Evolutionary conservation across 2,888 invertebrate genomes (phyloP).

Genomic region (Lasioglossum leucozonium): DNA sequence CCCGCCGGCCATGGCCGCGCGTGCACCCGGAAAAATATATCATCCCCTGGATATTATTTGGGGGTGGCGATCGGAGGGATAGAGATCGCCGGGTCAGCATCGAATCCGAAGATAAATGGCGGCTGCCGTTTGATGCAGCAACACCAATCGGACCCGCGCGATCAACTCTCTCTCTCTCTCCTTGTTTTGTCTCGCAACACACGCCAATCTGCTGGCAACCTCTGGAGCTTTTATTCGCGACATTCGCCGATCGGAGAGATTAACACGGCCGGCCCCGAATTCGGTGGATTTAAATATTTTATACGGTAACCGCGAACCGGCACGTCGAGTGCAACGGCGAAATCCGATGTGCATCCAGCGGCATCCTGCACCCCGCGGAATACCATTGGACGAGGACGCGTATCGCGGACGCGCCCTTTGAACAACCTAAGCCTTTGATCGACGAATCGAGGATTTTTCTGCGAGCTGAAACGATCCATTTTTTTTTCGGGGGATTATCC

Average conservation of each 20-base stretch:
- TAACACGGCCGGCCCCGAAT: conserved; percentile 23
- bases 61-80: neutral
- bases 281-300: conserved; percentile 46
- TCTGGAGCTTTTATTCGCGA: conserved; percentile 48
- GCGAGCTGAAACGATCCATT: conserved; percentile 11
- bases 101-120: conserved; percentile 46
- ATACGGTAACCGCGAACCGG: conserved; percentile 12
- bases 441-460: conserved; percentile 17
- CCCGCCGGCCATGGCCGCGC: neutral
- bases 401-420: neutral
- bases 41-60: conserved; percentile 29
- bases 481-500: neutral
- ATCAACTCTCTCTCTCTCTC: neutral
- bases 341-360: neutral
- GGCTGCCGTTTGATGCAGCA: conserved; percentile 7
- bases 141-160: neutral
- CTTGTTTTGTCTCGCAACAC: neutral
- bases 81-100: neutral
- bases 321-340: neutral
- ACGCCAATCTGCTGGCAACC: conserved; percentile 34
- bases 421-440: conserved; percentile 5
- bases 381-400: neutral
- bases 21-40: conserved; percentile 15
- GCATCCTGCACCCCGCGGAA: neutral
- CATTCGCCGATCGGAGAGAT: conserved; percentile 46